Conservation (phyloP, 2,113 vertebrate species). For the Crotalus helleri region DNA sequence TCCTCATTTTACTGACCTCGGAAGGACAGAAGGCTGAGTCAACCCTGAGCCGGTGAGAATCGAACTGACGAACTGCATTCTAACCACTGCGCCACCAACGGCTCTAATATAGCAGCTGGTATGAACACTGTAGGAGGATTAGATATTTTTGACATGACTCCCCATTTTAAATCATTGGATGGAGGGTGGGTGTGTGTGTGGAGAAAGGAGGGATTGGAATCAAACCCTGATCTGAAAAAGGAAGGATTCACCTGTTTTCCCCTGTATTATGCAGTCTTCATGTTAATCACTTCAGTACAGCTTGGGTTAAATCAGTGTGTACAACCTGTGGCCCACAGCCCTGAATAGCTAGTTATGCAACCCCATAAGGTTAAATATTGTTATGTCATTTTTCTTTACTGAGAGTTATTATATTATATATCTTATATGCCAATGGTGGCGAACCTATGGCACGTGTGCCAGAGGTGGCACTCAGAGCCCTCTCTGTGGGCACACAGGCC, state of each 20-base stretch:
- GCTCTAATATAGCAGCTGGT: not conserved
- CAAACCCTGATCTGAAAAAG: not conserved
- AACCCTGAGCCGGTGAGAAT: no score
- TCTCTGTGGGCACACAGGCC: no score
- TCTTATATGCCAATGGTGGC: not conserved
- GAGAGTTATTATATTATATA: not conserved
- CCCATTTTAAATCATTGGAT: not conserved
- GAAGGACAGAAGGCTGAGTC: no score
- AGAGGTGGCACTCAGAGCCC: no score
- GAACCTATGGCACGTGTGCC: no score
- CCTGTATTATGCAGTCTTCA: not conserved
- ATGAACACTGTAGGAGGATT: not conserved
- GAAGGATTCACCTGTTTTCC: not conserved
- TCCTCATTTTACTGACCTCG: no score
- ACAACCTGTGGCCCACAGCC: not conserved
- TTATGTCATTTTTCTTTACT: not conserved
- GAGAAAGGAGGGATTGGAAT: not conserved
- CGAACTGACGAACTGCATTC: no score
- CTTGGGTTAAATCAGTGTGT: not conserved
- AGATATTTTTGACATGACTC: not conserved
- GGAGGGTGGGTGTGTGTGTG: rapidly evolving
- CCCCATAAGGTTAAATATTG: not conserved
- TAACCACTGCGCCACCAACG: no score
- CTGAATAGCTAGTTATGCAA: not conserved
- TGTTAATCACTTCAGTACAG: not conserved